Evolutionary conservation across 2,113 vertebrate genomes (phyloP), one percentile per base, ranked within the genome.

Genomic region (Macroglossus sobrinus): DNA sequence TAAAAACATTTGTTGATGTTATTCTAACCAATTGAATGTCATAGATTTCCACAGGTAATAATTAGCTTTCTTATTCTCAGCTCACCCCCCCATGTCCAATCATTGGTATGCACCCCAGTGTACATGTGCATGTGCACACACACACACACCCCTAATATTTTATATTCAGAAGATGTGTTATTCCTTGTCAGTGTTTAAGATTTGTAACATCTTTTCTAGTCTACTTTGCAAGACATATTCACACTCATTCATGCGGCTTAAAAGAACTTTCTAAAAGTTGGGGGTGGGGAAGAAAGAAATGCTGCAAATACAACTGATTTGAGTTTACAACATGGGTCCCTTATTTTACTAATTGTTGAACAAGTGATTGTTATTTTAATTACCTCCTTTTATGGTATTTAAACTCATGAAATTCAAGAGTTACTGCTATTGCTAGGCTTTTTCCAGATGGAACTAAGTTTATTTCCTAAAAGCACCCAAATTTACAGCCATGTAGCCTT

Each of bases 381-480:
- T 88, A 68, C 24, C 59, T 97, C 96, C 93, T 84, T 91, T 95
- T 21, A 0, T 10, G 11, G 63, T 81, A 64, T 71, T 93, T 80
- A 78, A 95, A 75, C n/a, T 86, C 21, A 19, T 94, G 47, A 76
- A 78, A 22, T 96, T 96, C 94, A 45, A 91, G 22, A 22, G 0
- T 93, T 38, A 47, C 53, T 19, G 74, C 57, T 94, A 59, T 79
- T 87, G 71, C 66, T 95, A 93, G 8, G 12, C 80, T 59, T 45
- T 89, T 80, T n/a, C 89, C 76, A 94, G 63, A 40, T 84, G 61
- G 45, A 93, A 78, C 84, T 93, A 55, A 88, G 69, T 47, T 57
- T 92, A 33, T 85, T 63, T 95, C 53, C 96, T 92, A 50, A 98
- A 96, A 96, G 18, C 59, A 95, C 91, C 61, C 55, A 79, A 85